Evolutionary conservation across 2,113 vertebrate species (phyloP).

Genomic region (Aphyosemion australe): DNA sequence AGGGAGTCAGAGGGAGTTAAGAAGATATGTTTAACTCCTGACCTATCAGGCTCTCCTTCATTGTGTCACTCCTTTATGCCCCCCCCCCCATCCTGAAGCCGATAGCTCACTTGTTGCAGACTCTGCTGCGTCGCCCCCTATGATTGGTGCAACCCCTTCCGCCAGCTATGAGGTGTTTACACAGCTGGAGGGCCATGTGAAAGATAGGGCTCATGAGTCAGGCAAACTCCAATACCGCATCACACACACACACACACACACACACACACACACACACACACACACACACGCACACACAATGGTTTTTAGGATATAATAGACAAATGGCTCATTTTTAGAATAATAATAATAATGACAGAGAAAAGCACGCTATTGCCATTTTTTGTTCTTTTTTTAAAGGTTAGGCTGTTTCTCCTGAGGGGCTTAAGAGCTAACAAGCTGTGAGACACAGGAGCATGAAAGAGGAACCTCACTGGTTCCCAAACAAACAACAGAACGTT

Average conservation of each 20-base stretch:
- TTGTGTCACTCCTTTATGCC: constrained; percentile 46
- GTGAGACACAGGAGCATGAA: constrained; percentile 16
- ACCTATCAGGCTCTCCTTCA: constrained; percentile 49
- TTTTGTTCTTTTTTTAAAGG: background rate
- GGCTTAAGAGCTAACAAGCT: constrained; percentile 1
- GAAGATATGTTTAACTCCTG: constrained; percentile 73
- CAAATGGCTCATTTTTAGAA: constrained; percentile 9
- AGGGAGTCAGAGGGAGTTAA: constrained; percentile 39
- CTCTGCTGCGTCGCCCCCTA: constrained; percentile 8
- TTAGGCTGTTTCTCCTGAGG: background rate
- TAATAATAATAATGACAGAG: constrained; percentile 7
- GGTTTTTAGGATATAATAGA: background rate
- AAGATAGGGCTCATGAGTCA: constrained; percentile 53
- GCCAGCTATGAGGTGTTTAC: constrained; percentile 54
- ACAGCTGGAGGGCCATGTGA: constrained; percentile 60
- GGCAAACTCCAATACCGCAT: constrained; percentile 65
- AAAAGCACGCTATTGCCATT: background rate
- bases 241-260: constrained; percentile 36
- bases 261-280: too few relatives aligned
- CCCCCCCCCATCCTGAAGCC: constrained; percentile 48
- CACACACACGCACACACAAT: too few relatives aligned
- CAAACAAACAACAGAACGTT: background rate
- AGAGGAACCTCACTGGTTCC: constrained; percentile 2
- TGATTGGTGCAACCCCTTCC: constrained; percentile 37
- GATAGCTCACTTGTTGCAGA: constrained; percentile 41